Base-by-base conservation (phyloP, 2,113 vertebrate species). In the Ciconia maguari region DNA sequence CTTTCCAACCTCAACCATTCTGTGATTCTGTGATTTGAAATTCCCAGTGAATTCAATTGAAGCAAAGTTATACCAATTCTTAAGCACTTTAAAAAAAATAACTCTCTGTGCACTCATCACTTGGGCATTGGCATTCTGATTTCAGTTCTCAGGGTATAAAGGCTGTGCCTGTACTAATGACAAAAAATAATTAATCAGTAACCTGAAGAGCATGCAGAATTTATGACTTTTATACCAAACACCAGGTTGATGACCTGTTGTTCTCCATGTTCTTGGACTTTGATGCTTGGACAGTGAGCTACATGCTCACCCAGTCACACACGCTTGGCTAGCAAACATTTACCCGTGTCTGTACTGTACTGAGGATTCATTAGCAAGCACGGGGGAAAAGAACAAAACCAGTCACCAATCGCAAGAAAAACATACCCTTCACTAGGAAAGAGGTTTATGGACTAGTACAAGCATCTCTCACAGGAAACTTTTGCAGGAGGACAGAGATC, bases 401-500 rank as follows among this genome's bases (percentile, higher is more conserved):
- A 38, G 36, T 16, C 46, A 54, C 32, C 6, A 24, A 11, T 3
- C 1, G 1, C n/a, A 55, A 76, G 32, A 55, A 60, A 79, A 87
- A 36, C 19, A 41, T 9, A 88, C 2, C 8, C 32, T 60, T 72
- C 29, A 4, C 32, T 30, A 13, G 12, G 15, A 49, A 55, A 76
- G 15, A 24, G 5, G 3, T 10, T 79, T 88, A 52, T 8, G 32
- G 61, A 71, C 32, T 68, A 68, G 36, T 13, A 34, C 26, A 77
- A 61, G 13, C 1, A 1, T 9, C 21, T 83, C 22, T 66, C 30
- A 46, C 6, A 1, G 3, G 0, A 74, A 70, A 8, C 29, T 52
- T 71, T 68, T 69, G 13, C 52, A 60, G 52, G 22, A 84, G 8
- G 17, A 64, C 44, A 65, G 81, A 69, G 25, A 87, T 66, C 25